These are phyloP conservation scores for Equus quagga DNA, from an alignment of 2,113 vertebrate species.

Conservation along the genomic window DNA sequence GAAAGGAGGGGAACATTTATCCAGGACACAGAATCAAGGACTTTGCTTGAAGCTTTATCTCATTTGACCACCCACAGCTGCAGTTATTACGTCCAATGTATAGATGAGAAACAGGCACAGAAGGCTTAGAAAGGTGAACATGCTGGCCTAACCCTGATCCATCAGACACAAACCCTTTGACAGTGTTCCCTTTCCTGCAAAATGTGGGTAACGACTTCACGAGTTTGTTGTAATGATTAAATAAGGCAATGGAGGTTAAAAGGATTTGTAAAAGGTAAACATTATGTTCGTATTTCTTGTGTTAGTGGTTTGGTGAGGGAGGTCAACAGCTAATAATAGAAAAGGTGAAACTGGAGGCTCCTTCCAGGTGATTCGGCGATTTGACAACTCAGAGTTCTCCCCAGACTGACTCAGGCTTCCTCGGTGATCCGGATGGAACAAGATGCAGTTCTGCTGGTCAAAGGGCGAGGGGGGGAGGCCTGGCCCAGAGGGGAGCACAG, in stretches of 20 bases:
- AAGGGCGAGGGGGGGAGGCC: neutral
- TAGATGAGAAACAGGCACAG: neutral
- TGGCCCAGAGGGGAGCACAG: too few relatives aligned
- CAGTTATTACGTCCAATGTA: neutral
- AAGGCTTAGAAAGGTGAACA: neutral
- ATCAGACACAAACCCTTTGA: neutral
- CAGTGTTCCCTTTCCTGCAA: neutral
- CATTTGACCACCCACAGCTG: neutral
- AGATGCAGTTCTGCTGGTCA: too few relatives aligned
- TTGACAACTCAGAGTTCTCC: too few relatives aligned
- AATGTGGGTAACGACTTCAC: neutral
- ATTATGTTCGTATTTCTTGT: neutral
- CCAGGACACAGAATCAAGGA: neutral
- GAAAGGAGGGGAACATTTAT: neutral
- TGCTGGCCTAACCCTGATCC: neutral
- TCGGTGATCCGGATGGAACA: neutral
- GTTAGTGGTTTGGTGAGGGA: neutral
- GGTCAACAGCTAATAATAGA: neutral
- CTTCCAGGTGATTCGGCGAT: neutral
- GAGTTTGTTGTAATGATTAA: neutral
- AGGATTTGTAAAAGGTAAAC: neutral
- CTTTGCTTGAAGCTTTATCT: neutral
- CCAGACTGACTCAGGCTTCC: neutral
- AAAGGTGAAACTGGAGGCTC: neutral
- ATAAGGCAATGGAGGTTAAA: neutral